Evolutionary conservation across 2,797 vertebrate genomes (phyloP).

Genomic region (Chrysolophus pictus): DNA sequence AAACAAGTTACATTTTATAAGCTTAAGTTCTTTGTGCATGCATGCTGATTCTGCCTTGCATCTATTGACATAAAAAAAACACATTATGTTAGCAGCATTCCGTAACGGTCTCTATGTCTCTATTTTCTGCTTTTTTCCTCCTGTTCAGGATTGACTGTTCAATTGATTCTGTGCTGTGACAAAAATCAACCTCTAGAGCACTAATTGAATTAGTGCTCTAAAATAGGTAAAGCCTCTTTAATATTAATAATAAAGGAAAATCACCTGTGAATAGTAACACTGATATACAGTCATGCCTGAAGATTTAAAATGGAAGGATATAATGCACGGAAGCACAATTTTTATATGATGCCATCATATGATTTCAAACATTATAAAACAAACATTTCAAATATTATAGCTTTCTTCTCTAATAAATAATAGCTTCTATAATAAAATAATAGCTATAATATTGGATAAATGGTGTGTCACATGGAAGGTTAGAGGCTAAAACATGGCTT

Average conservation of each 20-base stretch:
- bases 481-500: background rate
- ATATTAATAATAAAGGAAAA: background rate
- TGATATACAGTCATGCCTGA: background rate
- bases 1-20: background rate
- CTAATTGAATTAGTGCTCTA: background rate
- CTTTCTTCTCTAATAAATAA: too few species aligned
- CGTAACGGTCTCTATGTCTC: background rate
- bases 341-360: fast-evolving
- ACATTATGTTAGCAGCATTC: background rate
- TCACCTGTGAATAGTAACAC: background rate
- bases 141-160: background rate
- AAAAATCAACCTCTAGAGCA: background rate
- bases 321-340: background rate
- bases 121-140: background rate
- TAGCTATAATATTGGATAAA: background rate
- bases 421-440: too few species aligned
- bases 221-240: background rate
- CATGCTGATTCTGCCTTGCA: background rate
- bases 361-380: background rate
- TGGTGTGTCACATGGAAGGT: background rate
- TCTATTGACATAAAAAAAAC: background rate
- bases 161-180: background rate
- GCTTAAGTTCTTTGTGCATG: background rate
- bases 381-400: too few species aligned
- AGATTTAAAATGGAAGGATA: background rate